Evolutionary conservation across 2,888 invertebrate species (phyloP).

Genomic region (Polymixis lichenea): DNA sequence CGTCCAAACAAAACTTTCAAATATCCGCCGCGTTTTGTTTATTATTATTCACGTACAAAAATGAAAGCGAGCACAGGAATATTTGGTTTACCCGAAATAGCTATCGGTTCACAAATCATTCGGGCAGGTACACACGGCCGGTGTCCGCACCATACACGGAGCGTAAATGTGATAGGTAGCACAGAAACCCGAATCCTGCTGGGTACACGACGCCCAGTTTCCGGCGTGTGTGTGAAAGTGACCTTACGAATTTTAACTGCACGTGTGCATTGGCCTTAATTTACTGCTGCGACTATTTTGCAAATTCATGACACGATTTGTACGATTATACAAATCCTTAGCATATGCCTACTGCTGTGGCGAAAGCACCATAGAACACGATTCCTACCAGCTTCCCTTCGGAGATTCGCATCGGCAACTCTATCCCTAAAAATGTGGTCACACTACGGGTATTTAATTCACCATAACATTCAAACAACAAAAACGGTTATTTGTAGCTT

Average conservation of each 20-base stretch:
- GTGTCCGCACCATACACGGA: slow-evolving; percentile 63
- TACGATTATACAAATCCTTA: not conserved
- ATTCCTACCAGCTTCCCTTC: too few species aligned
- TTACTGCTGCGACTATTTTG: slow-evolving; percentile 34
- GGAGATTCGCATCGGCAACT: too few species aligned
- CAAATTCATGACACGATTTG: slow-evolving; percentile 28
- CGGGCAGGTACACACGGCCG: slow-evolving; percentile 75
- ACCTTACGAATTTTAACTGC: slow-evolving; percentile 62
- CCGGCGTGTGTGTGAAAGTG: slow-evolving; percentile 74
- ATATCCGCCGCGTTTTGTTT: slow-evolving; percentile 84
- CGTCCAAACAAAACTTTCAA: slow-evolving; percentile 82
- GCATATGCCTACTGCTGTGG: too few species aligned
- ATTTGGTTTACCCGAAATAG: slow-evolving; percentile 87
- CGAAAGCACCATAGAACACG: too few species aligned
- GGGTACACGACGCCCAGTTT: slow-evolving; percentile 73
- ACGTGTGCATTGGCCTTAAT: slow-evolving; percentile 56
- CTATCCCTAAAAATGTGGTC: too few species aligned
- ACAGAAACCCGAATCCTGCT: slow-evolving; percentile 82
- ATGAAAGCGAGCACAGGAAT: slow-evolving; percentile 84
- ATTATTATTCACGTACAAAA: slow-evolving; percentile 83
- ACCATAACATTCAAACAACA: too few species aligned
- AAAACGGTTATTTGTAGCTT: too few species aligned
- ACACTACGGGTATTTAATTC: too few species aligned
- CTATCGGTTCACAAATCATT: slow-evolving; percentile 86
- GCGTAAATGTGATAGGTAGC: slow-evolving; percentile 67